A percentile compares a stretch with the other conserved stretches of the same genome.
phyloP scores from a whole-genome alignment of 2,797 vertebrate species.

The Schizopygopsis pylzovi region DNA sequence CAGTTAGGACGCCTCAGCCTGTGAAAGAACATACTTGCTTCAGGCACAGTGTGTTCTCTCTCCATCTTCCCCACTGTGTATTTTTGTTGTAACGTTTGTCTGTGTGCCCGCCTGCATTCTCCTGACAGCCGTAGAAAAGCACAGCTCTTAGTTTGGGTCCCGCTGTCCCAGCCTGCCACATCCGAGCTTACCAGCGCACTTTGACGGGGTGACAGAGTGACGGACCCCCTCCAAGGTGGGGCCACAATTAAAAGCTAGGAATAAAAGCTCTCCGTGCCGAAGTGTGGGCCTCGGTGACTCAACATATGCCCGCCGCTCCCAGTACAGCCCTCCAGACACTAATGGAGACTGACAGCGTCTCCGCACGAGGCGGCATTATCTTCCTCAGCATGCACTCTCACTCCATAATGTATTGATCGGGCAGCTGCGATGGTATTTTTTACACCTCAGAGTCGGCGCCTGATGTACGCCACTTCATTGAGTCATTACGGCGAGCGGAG shows the following conservation, averaged over 20 bases:
- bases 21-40: slow-evolving; percentile 45
- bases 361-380: slow-evolving; percentile 85
- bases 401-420: slow-evolving; percentile 83
- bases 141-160: slow-evolving; percentile 48
- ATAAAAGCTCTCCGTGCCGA: slow-evolving; percentile 44
- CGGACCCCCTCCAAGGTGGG: slow-evolving; percentile 38
- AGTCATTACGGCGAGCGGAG: slow-evolving; percentile 60
- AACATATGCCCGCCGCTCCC: slow-evolving; percentile 76
- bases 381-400: slow-evolving; percentile 82
- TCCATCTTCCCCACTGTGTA: slow-evolving; percentile 45
- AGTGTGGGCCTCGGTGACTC: slow-evolving; percentile 39
- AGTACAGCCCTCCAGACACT: slow-evolving; percentile 76
- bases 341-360: slow-evolving; percentile 84
- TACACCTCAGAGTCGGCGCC: slow-evolving; percentile 74
- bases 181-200: slow-evolving; percentile 10
- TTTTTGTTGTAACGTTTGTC: slow-evolving; percentile 42
- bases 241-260: slow-evolving; percentile 57
- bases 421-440: slow-evolving; percentile 81
- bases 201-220: slow-evolving; percentile 47
- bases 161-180: slow-evolving; percentile 44
- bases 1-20: slow-evolving; percentile 26
- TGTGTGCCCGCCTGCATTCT: slow-evolving; percentile 40
- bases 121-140: slow-evolving; percentile 31
- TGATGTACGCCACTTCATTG: slow-evolving; percentile 56
- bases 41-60: slow-evolving; percentile 37